phyloP scores from a whole-genome alignment of 1,140 invertebrate genomes.

The Cephus cinctus region DNA sequence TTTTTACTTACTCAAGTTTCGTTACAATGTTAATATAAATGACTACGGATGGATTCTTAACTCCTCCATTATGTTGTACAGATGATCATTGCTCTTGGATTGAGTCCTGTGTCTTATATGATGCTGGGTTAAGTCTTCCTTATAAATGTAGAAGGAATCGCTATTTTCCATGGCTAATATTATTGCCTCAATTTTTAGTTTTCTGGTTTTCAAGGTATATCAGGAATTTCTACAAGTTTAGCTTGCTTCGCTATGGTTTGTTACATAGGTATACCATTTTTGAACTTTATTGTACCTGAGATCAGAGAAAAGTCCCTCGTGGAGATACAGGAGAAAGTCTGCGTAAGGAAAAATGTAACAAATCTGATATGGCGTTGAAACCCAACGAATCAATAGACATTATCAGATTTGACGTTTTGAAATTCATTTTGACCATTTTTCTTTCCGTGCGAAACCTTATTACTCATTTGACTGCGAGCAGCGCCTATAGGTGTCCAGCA shows the following conservation, averaged over 20 bases:
- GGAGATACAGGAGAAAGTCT: slow-evolving; percentile 64
- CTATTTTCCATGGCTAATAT: slow-evolving; percentile 51
- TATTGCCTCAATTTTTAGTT: slow-evolving; percentile 52
- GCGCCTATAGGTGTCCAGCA: too few species aligned
- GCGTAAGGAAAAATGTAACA: too few species aligned
- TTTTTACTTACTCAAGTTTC: slow-evolving; percentile 57
- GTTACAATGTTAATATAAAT: slow-evolving; percentile 39
- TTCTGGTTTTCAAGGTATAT: slow-evolving; percentile 59
- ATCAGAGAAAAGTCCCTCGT: slow-evolving; percentile 70
- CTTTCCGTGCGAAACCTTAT: too few species aligned
- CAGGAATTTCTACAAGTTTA: slow-evolving; percentile 61
- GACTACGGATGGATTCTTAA: slow-evolving; percentile 57
- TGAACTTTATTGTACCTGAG: slow-evolving; percentile 67
- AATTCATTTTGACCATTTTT: too few species aligned
- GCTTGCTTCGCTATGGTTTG: slow-evolving; percentile 59
- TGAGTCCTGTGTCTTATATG: slow-evolving; percentile 63
- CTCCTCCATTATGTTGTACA: slow-evolving; percentile 61
- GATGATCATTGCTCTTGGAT: slow-evolving; percentile 58
- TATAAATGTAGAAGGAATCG: slow-evolving; percentile 61
- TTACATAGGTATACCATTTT: slow-evolving; percentile 60
- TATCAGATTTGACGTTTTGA: too few species aligned
- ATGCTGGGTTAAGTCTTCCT: slow-evolving; percentile 65
- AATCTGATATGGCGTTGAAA: too few species aligned
- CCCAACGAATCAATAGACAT: too few species aligned
- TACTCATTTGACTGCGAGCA: too few species aligned